Conservation (phyloP, 1,140 invertebrate species). For the Thaumetopoea pityocampa region DNA sequence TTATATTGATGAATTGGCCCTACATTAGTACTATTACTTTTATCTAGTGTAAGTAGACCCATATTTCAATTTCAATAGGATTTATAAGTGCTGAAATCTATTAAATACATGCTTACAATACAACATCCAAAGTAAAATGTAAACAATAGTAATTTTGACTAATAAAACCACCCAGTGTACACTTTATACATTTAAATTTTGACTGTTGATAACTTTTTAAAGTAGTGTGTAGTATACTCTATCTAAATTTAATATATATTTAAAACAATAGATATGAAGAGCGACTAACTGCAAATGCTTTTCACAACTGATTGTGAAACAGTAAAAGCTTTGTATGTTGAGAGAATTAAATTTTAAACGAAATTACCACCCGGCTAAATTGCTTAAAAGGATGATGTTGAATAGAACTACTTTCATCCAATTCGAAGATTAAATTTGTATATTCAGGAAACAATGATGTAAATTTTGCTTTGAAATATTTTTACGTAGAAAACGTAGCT, state of each 20-base stretch:
- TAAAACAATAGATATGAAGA: constrained; percentile 48
- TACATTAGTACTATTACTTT: too few relatives aligned
- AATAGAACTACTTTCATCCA: constrained; percentile 19
- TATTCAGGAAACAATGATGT: neutral
- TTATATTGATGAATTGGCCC: too few relatives aligned
- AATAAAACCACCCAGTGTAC: too few relatives aligned
- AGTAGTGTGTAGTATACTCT: neutral
- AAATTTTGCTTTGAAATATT: constrained; percentile 25
- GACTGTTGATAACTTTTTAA: too few relatives aligned
- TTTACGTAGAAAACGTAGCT: constrained; percentile 21
- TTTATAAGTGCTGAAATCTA: too few relatives aligned
- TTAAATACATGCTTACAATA: too few relatives aligned
- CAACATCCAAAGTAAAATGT: too few relatives aligned
- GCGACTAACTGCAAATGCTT: constrained; percentile 37
- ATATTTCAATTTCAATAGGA: too few relatives aligned
- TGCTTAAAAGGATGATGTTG: constrained; percentile 20
- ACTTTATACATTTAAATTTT: too few relatives aligned
- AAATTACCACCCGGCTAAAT: constrained; percentile 35
- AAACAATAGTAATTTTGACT: too few relatives aligned
- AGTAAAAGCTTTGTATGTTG: constrained; percentile 61
- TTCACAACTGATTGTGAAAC: constrained; percentile 52
- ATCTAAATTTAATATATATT: too few relatives aligned
- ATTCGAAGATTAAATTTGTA: constrained; percentile 3
- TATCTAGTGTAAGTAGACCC: too few relatives aligned
- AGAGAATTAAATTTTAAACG: constrained; percentile 57